Evolutionary conservation across 2,113 vertebrate genomes (phyloP).

Genomic region (Sylvilagus bachmani): DNA sequence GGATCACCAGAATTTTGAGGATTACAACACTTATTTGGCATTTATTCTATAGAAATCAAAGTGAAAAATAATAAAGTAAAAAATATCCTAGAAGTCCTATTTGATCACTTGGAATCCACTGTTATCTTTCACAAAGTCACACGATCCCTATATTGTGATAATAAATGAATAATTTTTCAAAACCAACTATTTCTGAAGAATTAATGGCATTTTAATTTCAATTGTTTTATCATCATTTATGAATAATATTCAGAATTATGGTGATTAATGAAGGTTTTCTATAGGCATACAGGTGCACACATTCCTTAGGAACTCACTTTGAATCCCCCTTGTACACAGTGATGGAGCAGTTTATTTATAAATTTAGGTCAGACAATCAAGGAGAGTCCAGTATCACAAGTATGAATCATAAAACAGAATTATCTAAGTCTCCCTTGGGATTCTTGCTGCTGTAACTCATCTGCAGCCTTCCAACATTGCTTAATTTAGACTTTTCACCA

Average conservation of each 20-base stretch:
- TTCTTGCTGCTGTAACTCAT: not conserved
- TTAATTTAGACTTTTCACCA: not conserved
- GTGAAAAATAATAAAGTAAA: slow-evolving; percentile 2
- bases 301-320: not conserved
- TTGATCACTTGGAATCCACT: not conserved
- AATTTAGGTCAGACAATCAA: slow-evolving; percentile 1
- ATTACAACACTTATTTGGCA: not conserved
- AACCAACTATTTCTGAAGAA: not conserved
- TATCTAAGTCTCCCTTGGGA: not conserved
- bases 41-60: slow-evolving; percentile 41
- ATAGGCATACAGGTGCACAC: not conserved
- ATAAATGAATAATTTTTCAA: slow-evolving; percentile 1
- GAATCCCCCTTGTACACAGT: not conserved
- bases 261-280: slow-evolving; percentile 24
- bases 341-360: not conserved
- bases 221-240: not conserved
- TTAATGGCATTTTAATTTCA: slow-evolving; percentile 41
- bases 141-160: not conserved
- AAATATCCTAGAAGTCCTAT: not conserved
- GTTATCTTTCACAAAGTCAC: slow-evolving; percentile 2
- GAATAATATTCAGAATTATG: not conserved
- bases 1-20: not conserved
- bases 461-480: not conserved
- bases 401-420: not conserved
- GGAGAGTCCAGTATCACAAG: not conserved